A percentile compares a stretch with the other conserved stretches of the same genome.
Conservation (phyloP, 2,888 invertebrate species). For the Metopia argyrocephala region DNA sequence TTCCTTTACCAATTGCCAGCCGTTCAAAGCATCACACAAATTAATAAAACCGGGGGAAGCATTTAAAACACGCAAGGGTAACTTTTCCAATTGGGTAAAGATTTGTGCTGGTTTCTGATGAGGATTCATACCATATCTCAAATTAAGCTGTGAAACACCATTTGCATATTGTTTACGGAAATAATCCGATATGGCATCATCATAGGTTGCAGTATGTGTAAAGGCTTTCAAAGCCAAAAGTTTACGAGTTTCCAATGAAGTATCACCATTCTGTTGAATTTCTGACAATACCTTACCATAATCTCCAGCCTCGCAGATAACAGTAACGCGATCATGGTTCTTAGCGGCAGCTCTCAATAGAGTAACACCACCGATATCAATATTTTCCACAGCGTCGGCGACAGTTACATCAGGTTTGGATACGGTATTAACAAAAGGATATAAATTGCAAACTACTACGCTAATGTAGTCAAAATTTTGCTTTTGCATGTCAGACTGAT, state of each 20-base stretch:
- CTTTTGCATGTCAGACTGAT: constrained; percentile 88
- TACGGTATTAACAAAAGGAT: constrained; percentile 95
- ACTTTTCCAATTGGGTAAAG: constrained; percentile 86
- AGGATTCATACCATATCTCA: constrained; percentile 98
- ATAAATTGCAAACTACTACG: constrained; percentile 97
- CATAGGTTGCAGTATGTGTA: constrained; percentile 96
- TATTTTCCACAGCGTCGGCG: constrained; percentile 95
- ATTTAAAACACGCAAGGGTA: constrained; percentile 93
- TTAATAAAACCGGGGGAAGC: constrained; percentile 99
- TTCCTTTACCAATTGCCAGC: constrained; percentile 97
- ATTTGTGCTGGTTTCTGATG: constrained; percentile 98
- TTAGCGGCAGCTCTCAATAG: constrained; percentile 97
- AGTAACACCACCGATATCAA: constrained; percentile 98
- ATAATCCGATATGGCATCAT: constrained; percentile 95
- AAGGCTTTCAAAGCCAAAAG: constrained; percentile 94
- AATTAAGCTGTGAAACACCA: constrained; percentile 87
- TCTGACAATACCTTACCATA: constrained; percentile 88
- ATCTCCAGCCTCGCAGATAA: constrained; percentile 94
- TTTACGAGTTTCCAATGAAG: constrained; percentile 84
- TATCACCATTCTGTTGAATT: constrained; percentile 85
- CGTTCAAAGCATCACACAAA: constrained; percentile 97
- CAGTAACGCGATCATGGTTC: constrained; percentile 95
- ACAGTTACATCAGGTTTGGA: constrained; percentile 88
- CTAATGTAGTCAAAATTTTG: constrained; percentile 89
- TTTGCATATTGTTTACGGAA: constrained; percentile 93